Evolutionary conservation across 2,888 invertebrate genomes (phyloP).

Genomic region (Athalia rosae): DNA sequence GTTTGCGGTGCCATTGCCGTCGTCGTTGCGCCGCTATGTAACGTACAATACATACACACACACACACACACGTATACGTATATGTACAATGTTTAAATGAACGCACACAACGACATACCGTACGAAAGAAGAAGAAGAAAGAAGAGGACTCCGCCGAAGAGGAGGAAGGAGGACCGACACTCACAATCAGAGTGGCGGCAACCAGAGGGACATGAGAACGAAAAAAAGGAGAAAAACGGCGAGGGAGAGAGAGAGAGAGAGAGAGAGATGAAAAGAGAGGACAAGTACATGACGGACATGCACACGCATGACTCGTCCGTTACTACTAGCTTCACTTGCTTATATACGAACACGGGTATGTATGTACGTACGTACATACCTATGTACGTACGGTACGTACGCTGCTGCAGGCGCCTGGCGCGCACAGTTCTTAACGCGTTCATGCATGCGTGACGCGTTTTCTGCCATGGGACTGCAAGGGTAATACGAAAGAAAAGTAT

Average conservation of each 20-base stretch:
- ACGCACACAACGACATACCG: too few relatives aligned
- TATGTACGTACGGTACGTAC: slow-evolving; percentile 5
- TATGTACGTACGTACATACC: not conserved
- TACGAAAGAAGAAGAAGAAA: too few relatives aligned
- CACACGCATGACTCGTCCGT: slow-evolving; percentile 23
- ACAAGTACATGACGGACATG: slow-evolving; percentile 5
- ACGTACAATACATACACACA: not conserved
- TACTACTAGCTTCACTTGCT: not conserved
- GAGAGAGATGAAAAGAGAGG: not conserved
- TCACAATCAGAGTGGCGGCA: not conserved
- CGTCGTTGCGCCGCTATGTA: not conserved
- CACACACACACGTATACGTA: too few relatives aligned
- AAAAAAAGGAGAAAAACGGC: not conserved
- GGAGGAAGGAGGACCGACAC: not conserved
- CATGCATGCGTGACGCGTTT: slow-evolving; percentile 33
- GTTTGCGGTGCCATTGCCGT: not conserved
- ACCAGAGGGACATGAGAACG: not conserved
- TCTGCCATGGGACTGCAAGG: not conserved
- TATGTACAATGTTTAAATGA: too few relatives aligned
- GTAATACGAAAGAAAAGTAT: not conserved
- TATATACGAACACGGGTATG: not conserved
- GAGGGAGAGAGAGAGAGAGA: not conserved
- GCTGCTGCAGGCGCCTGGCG: slow-evolving; percentile 27
- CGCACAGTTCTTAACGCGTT: slow-evolving; percentile 18
- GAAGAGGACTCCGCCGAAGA: too few relatives aligned